Conservation (phyloP, 2,888 invertebrate species). For the Sinodicranocentrus sp. region DNA sequence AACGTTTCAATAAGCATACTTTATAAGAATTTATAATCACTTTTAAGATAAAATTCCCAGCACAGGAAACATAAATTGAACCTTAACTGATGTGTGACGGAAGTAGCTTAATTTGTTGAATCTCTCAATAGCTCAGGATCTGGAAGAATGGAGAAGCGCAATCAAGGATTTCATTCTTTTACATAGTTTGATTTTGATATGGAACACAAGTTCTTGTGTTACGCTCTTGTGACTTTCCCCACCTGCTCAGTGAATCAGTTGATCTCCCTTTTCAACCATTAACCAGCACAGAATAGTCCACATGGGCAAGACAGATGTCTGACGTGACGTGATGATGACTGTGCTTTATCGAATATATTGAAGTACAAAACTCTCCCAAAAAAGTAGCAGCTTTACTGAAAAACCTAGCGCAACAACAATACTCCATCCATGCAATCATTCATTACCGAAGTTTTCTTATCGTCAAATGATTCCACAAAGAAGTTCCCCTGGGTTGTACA, state of each 20-base stretch:
- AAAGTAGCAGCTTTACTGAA: background rate
- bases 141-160: constrained; percentile 1
- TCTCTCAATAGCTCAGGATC: background rate
- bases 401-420: constrained; percentile 24
- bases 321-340: constrained; percentile 51
- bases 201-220: constrained; percentile 14
- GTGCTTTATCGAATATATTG: constrained; percentile 45
- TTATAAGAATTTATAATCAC: no score
- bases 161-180: constrained; percentile 11
- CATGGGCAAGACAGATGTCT: constrained; percentile 52
- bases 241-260: constrained; percentile 42
- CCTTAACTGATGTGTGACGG: constrained; percentile 31
- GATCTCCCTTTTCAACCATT: constrained; percentile 21
- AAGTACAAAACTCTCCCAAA: constrained; percentile 29
- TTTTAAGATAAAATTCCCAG: no score
- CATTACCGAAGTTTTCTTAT: no score
- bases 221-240: constrained; percentile 56
- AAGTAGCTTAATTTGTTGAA: constrained; percentile 40
- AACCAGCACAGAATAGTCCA: background rate
- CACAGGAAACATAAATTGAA: background rate
- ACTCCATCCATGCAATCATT: constrained; percentile 37
- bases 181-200: constrained; percentile 37
- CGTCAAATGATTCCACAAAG: no score
- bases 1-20: no score
- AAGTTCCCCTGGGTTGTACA: no score